phyloP scores from a whole-genome alignment of 2,113 vertebrate genomes.

The Elgaria multicarinata region DNA sequence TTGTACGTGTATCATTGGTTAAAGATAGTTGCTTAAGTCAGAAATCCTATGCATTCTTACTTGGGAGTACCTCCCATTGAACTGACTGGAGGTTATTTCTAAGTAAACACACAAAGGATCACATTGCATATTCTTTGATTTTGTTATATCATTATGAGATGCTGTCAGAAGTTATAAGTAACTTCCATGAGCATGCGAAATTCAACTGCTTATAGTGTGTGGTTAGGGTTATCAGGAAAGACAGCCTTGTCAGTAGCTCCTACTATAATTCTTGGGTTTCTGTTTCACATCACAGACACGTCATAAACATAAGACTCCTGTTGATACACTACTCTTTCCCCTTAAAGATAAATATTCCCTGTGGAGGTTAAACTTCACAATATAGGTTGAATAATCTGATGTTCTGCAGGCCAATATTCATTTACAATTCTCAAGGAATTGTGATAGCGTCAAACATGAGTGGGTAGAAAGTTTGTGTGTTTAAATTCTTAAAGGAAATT shows the following conservation, averaged over 20 bases:
- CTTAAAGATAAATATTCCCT: neutral
- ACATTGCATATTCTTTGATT: neutral
- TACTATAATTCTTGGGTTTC: neutral
- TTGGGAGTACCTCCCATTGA: neutral
- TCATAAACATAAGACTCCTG: neutral
- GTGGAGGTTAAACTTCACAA: slow-evolving; percentile 17
- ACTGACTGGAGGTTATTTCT: neutral
- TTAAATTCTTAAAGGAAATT: neutral
- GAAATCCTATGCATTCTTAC: neutral
- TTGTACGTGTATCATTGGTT: neutral
- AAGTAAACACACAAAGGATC: neutral
- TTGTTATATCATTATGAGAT: neutral
- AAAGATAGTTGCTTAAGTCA: neutral
- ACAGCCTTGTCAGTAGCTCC: neutral
- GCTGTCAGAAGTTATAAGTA: accelerated
- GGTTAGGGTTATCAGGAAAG: neutral
- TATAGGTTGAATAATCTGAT: slow-evolving; percentile 5
- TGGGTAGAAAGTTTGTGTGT: neutral
- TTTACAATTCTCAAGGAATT: neutral
- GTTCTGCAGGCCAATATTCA: slow-evolving; percentile 28
- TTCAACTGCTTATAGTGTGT: neutral
- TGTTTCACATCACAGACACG: neutral
- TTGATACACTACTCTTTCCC: neutral
- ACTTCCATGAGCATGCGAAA: neutral
- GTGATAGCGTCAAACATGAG: neutral